Evolutionary conservation across 2,888 invertebrate genomes (phyloP), one percentile per base, ranked within the genome.

Genomic region (Pocota personata): DNA sequence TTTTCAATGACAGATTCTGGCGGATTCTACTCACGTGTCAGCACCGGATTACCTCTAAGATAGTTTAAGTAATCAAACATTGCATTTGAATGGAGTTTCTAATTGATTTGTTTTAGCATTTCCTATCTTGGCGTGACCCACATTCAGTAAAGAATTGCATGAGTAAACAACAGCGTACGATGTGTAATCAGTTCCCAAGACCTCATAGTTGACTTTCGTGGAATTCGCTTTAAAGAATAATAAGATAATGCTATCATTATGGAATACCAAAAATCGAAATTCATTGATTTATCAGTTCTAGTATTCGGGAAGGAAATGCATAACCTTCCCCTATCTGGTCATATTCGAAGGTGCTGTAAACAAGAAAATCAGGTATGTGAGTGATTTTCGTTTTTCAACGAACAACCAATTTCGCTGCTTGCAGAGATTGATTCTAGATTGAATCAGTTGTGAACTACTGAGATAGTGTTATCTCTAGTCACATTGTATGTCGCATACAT

Each of bases 401-500:
- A 3, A 12, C 35, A 5, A 8, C 16, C 12, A 21, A n/a, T 24
- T 89, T n/a, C n/a, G n/a, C n/a, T n/a, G n/a, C 91, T 90, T 55
- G 91, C 92, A 91, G 55, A 55, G 76, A 78, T 88, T 90, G 21
- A 92, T 88, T 7, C 89, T 90, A 19, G 91, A 92, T n/a, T n/a
- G n/a, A n/a, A n/a, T n/a, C n/a, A n/a, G n/a, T n/a, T n/a, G 88
- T 94, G 94, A 3, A 92, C 87, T 0, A 94, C 94, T 0, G 93
- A 91, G 0, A 94, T 91, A 0, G 92, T 91, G 3, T 92, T 92
- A 58, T 93, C 94, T 88, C 90, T 93, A 88, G 89, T 92, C 84
- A 88, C 89, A 86, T 90, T 90, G 91, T 96, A 96, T 78, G 94
- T 94, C 0, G 96, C 96, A 2, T 95, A 95, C 66, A 96, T 95